Evolutionary conservation across 2,797 vertebrate genomes (phyloP).

Genomic region (Alauda arvensis): DNA sequence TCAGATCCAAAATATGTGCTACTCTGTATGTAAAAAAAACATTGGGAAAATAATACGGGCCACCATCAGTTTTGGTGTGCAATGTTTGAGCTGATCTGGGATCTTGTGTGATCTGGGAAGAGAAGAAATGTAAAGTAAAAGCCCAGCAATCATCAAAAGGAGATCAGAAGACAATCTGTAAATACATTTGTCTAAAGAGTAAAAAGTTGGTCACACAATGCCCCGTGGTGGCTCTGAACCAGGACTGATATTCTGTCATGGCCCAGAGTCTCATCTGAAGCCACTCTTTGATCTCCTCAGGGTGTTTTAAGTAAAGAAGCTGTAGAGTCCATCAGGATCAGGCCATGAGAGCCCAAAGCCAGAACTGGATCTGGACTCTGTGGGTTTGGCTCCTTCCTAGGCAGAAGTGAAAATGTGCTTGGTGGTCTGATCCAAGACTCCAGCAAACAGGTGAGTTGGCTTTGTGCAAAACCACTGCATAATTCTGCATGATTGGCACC

Average conservation of each 20-base stretch:
- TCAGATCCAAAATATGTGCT: neutral
- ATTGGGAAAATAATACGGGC: neutral
- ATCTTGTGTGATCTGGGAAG: neutral
- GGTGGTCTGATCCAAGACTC: conserved; percentile 40
- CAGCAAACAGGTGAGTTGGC: conserved; percentile 51
- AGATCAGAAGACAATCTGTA: neutral
- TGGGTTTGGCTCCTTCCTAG: conserved; percentile 37
- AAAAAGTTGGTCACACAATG: neutral
- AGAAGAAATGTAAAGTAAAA: neutral
- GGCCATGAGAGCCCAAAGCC: neutral
- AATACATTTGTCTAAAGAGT: neutral
- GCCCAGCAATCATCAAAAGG: neutral
- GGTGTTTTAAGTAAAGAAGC: neutral
- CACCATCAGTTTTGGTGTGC: neutral
- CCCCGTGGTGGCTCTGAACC: neutral
- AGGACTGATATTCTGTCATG: neutral
- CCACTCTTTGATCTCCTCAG: neutral
- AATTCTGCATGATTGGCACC: conserved; percentile 25
- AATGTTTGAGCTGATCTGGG: neutral
- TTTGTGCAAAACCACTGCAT: conserved; percentile 18
- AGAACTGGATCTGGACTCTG: neutral
- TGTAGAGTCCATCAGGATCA: neutral
- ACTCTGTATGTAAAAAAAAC: neutral
- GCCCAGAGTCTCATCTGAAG: neutral
- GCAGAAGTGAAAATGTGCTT: neutral